Conservation (phyloP, 2,113 vertebrate species). For the Rhegmatorhina hoffmannsi region DNA sequence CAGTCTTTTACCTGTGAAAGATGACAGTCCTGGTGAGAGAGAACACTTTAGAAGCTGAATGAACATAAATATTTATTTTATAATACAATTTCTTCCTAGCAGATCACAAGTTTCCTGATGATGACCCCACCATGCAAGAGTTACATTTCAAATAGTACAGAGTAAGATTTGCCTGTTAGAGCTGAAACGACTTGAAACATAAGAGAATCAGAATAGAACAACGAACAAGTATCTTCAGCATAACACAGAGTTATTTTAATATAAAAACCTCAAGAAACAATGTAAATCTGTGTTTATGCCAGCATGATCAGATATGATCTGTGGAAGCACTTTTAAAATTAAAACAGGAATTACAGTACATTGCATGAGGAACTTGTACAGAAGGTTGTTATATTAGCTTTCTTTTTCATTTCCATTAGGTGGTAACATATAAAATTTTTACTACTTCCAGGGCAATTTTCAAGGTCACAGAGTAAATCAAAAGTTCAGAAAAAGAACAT, state of each 20-base stretch:
- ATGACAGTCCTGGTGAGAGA: neutral
- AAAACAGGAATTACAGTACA: neutral
- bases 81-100: neutral
- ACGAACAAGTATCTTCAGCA: neutral
- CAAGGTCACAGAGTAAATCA: neutral
- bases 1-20: neutral
- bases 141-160: neutral
- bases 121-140: neutral
- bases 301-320: neutral
- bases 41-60: neutral
- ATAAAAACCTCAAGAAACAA: neutral
- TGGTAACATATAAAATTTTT: neutral
- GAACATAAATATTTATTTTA: neutral
- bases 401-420: neutral
- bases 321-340: conserved; percentile 10
- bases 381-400: neutral
- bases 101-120: neutral
- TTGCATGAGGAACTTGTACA: neutral
- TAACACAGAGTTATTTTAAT: neutral
- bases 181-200: neutral
- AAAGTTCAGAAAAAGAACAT: neutral
- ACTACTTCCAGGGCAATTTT: neutral
- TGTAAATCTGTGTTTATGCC: neutral
- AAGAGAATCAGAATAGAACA: neutral
- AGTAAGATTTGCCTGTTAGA: neutral